Evolutionary conservation across 2,113 vertebrate genomes (phyloP), one percentile per base, ranked within the genome.

Genomic region (Poeciliopsis prolifica): DNA sequence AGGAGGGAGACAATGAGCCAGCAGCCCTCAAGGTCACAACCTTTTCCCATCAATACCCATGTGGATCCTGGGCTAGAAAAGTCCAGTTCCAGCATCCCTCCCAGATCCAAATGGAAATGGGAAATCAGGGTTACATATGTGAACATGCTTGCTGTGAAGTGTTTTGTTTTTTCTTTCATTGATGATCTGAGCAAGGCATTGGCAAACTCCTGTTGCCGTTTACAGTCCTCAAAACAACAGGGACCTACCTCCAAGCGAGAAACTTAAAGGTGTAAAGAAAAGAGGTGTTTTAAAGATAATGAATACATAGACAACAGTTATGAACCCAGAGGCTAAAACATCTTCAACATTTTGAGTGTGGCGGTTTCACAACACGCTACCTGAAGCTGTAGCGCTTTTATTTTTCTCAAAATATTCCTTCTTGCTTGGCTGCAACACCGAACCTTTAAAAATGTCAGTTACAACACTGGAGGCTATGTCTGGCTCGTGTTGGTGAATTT

Each of bases 1-100:
- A 72, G 26, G 35, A 65, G 66, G 54, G 24, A 29, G 33, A 40
- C 58, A 83, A 40, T 0, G 3, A 58, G 51, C 51, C 6, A 58
- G 51, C 51, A 58, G 1, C 71, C 42, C 62, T 70, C 8, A 6
- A 73, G 24, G 67, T 77, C 68, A 70, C 61, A 74, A 42, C 65
- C 68, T 22, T 40, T 48, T 48, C 44, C 17, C 44, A 48, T 48
- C 44, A 48, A 48, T 48, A 48, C 44, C 44, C 44, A 17, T 19
- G 44, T 48, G 44, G 42, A 29, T 70, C 31, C 31, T 26, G 54
- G 30, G 3, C 37, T 44, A 35, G 51, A 58, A n/a, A n/a, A 58
- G n/a, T 58, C 19, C 17, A 22, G 17, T 9, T 22, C 17, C 17
- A n/a, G 8, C 51, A 58, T 58, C 2, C 19, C 51, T 17, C 19